Evolutionary conservation across 2,113 vertebrate genomes (phyloP), one percentile per base, ranked within the genome.

Genomic region (Opisthocomus hoazin): DNA sequence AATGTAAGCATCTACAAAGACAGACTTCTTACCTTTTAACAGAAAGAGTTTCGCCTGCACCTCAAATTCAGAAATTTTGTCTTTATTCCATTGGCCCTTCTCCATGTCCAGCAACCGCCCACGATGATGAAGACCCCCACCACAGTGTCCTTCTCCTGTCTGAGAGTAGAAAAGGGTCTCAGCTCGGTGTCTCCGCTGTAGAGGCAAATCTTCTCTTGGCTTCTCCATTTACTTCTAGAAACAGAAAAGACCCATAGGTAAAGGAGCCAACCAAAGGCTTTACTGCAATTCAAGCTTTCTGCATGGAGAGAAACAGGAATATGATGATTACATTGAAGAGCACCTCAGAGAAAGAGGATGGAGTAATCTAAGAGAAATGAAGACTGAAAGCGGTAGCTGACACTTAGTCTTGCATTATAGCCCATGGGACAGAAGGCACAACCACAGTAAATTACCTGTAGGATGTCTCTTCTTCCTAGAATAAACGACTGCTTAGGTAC

Each of bases 381-480:
- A 93, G 73, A 96, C 77, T 60, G 90, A 94, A 96, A 87, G 90
- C 63, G 90, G 65, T 68, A 95, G 56, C 83, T 93, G 90, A 78
- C 83, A 75, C 73, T 92, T 95, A 81, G 83, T 82, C 85, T 93
- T 84, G 50, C 54, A 91, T 88, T 95, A 88, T 30, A 96, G 53
- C 86, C 84, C 83, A 65, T 78, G 86, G 83, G 74, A 90, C 56
- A 69, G 61, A 93, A 91, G 86, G 65, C 51, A 93, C 77, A 94
- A 93, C 96, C 92, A 96, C 64, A 78, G 83, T 95, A 92, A 90
- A 95, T 93, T 91, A 89, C 37, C 68, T 65, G 13, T 60, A 87
- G 84, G 84, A 92, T 58, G 37, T 89, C 69, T 95, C 70, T 91
- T 94, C 61, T 87, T 87, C 53, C 69, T 64, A 50, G 56, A 94